Conservation (phyloP, 2,113 vertebrate genomes). For the Petrocephalus zakoni region DNA sequence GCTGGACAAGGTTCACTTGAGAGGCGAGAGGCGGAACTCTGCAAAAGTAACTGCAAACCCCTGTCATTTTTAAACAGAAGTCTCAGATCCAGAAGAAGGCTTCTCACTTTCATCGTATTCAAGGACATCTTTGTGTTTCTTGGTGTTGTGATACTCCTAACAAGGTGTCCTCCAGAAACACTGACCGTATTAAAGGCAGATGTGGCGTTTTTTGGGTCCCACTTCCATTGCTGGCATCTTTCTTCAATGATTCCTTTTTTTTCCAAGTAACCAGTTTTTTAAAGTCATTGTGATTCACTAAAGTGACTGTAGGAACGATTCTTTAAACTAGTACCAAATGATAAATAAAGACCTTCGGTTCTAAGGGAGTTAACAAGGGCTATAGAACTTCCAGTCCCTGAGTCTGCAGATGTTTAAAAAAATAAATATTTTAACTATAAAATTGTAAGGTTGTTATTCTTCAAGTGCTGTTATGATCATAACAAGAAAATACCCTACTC, state of each 20-base stretch:
- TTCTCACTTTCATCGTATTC: not conserved
- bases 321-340: not conserved
- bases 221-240: not conserved
- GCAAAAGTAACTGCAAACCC: not conserved
- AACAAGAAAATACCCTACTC: not conserved
- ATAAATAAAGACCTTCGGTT: not conserved
- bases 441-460: not conserved
- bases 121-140: conserved; percentile 5
- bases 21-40: not conserved
- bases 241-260: not conserved
- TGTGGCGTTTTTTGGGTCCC: not conserved
- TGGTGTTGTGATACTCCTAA: not conserved
- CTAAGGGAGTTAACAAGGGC: not conserved
- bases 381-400: not conserved
- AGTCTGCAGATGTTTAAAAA: not conserved
- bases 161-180: not conserved
- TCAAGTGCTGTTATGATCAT: not conserved
- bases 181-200: not conserved
- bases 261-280: not conserved
- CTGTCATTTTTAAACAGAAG: not conserved
- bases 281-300: not conserved
- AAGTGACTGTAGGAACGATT: not conserved
- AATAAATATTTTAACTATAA: not conserved
- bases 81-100: not conserved
- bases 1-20: not conserved